Base-by-base conservation (phyloP, 2,113 vertebrate genomes). In the Malurus elegans region DNA sequence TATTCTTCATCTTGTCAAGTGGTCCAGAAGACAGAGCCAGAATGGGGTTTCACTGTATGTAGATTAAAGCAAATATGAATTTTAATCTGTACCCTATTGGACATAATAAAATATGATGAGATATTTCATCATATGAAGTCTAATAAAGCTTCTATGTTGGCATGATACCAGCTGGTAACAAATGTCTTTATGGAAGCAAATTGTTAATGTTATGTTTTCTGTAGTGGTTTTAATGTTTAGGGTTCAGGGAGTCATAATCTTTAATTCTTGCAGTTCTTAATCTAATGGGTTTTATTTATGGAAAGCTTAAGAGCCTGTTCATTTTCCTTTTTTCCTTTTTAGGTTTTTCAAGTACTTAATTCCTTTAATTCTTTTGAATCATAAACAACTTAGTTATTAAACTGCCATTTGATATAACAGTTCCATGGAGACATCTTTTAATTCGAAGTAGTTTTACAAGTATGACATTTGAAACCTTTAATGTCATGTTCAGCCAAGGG, bases 391-490 rank as follows among this genome's bases (percentile, higher is more conserved):
- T 24, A 70, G 62, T 48, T 48, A 48, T 48, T 48, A 48, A 48
- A 48, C 47, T 48, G 47, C 24, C 36, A 91, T 78, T 91, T 93
- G 86, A 78, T 94, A 28, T 48, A 79, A 14, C 47, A 54, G 44
- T 75, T 91, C 56, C 28, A 18, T 21, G 56, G 60, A 86, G 48
- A 92, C 19, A 64, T 71, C 34, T 70, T 86, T 78, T 93, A 83
- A 83, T 95, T 94, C 15, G 21, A 48, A 48, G 34, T 32, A 86
- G 65, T 93, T 92, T 92, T 92, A 67, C 64, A 88, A 86, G 56
- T 78, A 60, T 91, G 91, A 86, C 67, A 95, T 95, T 94, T 93
- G 82, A 93, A 92, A 86, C 79, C 47, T 60, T 95, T 90, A 88
- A 86, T 92, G 80, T 75, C 83, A 84, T 74, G 25, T 86, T 64